phyloP scores from a whole-genome alignment of 2,888 invertebrate species.

The Cataglyphis albicans region DNA sequence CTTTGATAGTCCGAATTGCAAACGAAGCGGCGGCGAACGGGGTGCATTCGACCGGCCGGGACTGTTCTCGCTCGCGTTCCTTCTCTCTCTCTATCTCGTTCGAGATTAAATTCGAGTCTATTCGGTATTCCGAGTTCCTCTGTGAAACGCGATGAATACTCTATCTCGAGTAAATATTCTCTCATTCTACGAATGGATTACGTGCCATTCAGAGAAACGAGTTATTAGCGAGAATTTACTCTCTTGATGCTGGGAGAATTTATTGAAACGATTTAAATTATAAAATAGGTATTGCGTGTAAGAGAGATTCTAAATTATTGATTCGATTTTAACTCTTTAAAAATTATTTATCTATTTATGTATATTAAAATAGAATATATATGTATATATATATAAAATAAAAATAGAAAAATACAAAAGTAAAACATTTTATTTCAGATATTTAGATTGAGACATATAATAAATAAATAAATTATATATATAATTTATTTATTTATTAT shows the following conservation, averaged over 20 bases:
- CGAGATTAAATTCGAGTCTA: constrained; percentile 38
- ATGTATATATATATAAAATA: not conserved
- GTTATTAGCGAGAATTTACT: constrained; percentile 30
- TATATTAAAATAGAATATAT: constrained; percentile 1
- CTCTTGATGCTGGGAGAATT: not conserved
- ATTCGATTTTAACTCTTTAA: not conserved
- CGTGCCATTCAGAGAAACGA: not conserved
- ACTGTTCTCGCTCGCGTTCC: not conserved
- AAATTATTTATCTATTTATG: not conserved
- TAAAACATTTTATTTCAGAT: too few species aligned
- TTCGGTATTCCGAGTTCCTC: constrained; percentile 2
- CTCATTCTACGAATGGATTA: not conserved
- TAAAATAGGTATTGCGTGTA: not conserved
- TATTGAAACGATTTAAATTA: not conserved
- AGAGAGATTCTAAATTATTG: not conserved
- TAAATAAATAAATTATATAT: too few species aligned
- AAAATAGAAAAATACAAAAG: too few species aligned
- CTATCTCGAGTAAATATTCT: constrained; percentile 29
- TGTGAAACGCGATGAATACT: constrained; percentile 33
- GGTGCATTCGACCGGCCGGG: not conserved
- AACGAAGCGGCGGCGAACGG: constrained; percentile 27
- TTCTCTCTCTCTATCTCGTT: not conserved
- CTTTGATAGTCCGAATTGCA: constrained; percentile 48
- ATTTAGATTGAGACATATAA: too few species aligned
- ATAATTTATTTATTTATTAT: not conserved